phyloP scores from a whole-genome alignment of 2,797 vertebrate species.

The Hyperoplus immaculatus region DNA sequence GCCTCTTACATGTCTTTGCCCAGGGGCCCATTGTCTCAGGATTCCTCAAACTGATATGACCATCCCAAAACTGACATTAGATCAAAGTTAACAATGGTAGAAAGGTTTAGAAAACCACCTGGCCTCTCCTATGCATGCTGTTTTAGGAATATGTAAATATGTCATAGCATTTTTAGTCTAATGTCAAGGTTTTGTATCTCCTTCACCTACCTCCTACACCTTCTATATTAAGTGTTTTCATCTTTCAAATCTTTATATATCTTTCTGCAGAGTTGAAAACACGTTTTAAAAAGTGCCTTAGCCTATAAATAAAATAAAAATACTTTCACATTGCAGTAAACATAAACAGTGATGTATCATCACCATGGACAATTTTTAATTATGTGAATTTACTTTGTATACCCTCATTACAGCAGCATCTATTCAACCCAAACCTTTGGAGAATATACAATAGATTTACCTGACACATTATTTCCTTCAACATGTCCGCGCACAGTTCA shows the following conservation, averaged over 20 bases:
- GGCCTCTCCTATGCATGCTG: background rate
- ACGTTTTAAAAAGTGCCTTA: no score
- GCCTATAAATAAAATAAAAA: no score
- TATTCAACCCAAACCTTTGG: no score
- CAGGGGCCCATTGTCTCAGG: background rate
- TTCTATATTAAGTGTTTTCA: no score
- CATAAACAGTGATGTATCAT: background rate
- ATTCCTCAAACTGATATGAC: background rate
- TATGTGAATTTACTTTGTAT: background rate
- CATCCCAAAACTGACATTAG: background rate
- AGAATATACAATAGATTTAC: conserved; percentile 65
- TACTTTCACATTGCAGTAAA: background rate
- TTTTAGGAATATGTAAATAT: background rate
- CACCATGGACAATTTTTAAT: background rate
- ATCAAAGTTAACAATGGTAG: background rate
- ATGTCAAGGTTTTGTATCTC: background rate
- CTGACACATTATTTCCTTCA: conserved; percentile 92
- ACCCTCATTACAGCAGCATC: background rate
- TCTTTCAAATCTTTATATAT: no score
- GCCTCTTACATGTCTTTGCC: no score
- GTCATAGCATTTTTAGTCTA: background rate
- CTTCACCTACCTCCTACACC: no score
- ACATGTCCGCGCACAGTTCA: conserved; percentile 80
- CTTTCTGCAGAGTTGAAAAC: no score
- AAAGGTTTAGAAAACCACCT: background rate